Percentiles rank a stretch among this genome's conserved stretches.
phyloP scores from a whole-genome alignment of 2,888 invertebrate species.

The Eucriotettix oculatus region DNA sequence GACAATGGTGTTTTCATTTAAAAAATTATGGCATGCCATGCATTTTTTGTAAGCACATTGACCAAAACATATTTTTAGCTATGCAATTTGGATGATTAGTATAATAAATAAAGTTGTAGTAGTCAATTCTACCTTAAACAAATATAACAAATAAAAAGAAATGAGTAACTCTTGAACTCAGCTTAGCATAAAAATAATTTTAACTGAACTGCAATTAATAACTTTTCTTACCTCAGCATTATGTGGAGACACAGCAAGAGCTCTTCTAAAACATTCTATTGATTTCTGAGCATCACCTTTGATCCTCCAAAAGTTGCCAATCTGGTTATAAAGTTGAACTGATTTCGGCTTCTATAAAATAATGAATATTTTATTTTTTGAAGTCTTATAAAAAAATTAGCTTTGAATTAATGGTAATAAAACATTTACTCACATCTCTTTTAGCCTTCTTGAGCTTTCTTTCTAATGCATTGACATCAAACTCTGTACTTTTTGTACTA shows the following conservation, averaged over 20 bases:
- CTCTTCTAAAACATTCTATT: slow-evolving; percentile 78
- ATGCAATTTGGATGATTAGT: no score
- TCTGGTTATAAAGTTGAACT: slow-evolving; percentile 73
- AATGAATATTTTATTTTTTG: background rate
- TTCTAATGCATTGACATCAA: slow-evolving; percentile 59
- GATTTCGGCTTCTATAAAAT: slow-evolving; percentile 53
- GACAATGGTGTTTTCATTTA: no score
- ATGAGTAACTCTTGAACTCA: no score
- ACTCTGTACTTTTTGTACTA: slow-evolving; percentile 38
- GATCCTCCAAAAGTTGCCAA: slow-evolving; percentile 82
- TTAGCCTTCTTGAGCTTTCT: slow-evolving; percentile 60
- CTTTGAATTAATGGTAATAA: no score
- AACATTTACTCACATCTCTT: slow-evolving; percentile 35
- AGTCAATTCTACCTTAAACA: no score
- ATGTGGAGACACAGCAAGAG: slow-evolving; percentile 68
- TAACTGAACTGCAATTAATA: background rate
- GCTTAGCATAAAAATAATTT: background rate
- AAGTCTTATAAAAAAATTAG: background rate
- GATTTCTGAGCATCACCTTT: slow-evolving; percentile 75
- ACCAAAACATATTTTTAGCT: no score
- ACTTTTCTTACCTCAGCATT: slow-evolving; percentile 48
- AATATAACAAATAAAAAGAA: no score
- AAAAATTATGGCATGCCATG: no score
- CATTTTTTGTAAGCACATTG: no score
- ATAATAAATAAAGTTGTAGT: no score